Base-by-base conservation (phyloP, 2,797 vertebrate species). In the Parambassis ranga region DNA sequence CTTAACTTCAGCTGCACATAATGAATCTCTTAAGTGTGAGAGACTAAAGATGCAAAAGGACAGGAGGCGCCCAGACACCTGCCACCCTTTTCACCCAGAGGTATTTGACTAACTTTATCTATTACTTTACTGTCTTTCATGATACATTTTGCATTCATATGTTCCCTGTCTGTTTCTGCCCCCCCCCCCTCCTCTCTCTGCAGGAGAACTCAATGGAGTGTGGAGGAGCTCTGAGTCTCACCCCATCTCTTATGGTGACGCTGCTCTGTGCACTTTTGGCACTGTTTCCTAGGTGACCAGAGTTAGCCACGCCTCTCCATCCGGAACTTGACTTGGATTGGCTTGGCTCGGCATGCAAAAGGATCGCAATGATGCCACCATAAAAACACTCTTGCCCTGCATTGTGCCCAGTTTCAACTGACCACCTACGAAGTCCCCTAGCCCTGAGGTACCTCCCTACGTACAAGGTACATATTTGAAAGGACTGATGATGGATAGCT, bases 201-300 rank as follows among this genome's bases (percentile, higher is more conserved):
- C 2, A 98, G 97, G 97, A 99, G 75, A 97, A 98, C 68, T 96
- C 97, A 0, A 95, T 96, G 93, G 96, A 99, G 88, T 99, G 97
- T 62, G 97, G 97, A 15, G 92, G 91, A 39, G 94, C 90, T 0
- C 65, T 58, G 7, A 77, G 79, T 72, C 87, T 96, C 53, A 71
- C 65, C 65, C 91, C 93, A 35, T 90, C 89, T 39, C 75, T 82
- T 14, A 57, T 38, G 27, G 83, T 91, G 39, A 71, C 89, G 7
- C 78, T 94, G 83, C 80, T 95, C 63, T 87, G 91, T 52, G 53
- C 95, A 76, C 69, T 96, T 46, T 39, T 90, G 77, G 77, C 7
- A 0, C 77, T 95, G 75, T 85, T 94, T 75, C 92, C 90, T 44
- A 98, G 96, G 95, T 98, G 96, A 98, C 96, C 90, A 84, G 82